Evolutionary conservation across 2,113 vertebrate genomes (phyloP), one percentile per base, ranked within the genome.

Genomic region (Brienomyrus longianalis): DNA sequence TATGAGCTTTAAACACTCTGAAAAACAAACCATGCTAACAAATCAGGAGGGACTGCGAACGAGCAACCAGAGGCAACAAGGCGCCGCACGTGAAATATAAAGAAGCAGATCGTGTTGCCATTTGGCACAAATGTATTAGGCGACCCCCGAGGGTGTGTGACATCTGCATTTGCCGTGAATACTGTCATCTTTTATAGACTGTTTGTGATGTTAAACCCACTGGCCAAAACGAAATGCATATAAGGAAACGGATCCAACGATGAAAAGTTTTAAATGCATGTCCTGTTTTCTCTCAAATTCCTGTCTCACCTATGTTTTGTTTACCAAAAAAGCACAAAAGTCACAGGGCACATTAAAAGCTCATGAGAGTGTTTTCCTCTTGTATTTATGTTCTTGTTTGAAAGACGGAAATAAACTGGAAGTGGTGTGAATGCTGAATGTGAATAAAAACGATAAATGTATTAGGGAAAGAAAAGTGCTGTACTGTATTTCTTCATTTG

Each of bases 151-250:
- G 59, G 86, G 56, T 54, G 89, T 90, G 91, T 50, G 50, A 80
- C 88, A 87, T 77, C 66, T 91, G 90, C 80, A 56, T 83, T 83
- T 56, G 88, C 48, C 3, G 74, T 83, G 87, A 90, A 90, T 89
- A 86, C 31, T n/a, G 48, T 51, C 90, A 83, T 89, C 87, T 89
- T 92, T 91, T 90, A 89, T 92, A 83, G 88, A 88, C 86, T 91
- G 70, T 87, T 90, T 89, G 93, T 43, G 89, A 92, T 70, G 90
- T n/a, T 94, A 94, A 94, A 94, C 95, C 93, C 93, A 94, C 94
- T 92, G 90, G 94, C 93, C 90, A 91, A 94, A 95, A 94, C 91
- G 92, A 94, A 94, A 93, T 95, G 95, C 95, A 96, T 96, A 95
- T 93, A 39, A 39, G 31, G 31, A 39, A 43, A 39, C 0, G 6